Percentiles rank a stretch among this genome's conserved stretches.
These are phyloP conservation scores for Origma solitaria DNA, from an alignment of 2,113 vertebrate species.

Conservation along the genomic window DNA sequence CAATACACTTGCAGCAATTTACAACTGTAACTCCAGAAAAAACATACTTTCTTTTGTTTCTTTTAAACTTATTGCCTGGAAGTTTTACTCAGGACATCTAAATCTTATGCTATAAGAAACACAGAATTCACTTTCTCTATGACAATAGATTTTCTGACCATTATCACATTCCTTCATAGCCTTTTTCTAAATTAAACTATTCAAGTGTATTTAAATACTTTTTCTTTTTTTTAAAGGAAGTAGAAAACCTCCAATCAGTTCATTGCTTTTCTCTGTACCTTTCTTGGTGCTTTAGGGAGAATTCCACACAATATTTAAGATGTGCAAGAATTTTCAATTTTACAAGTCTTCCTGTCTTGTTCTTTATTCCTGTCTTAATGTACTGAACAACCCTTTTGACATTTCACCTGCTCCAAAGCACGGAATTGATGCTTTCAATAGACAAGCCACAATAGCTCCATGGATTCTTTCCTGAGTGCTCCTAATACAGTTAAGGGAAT, in stretches of 20 bases:
- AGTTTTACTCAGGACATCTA: neutral
- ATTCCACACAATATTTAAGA: neutral
- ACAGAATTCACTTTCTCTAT: neutral
- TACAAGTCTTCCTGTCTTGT: neutral
- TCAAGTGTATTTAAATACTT: accelerated
- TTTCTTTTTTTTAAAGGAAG: neutral
- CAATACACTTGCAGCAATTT: neutral
- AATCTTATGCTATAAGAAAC: neutral
- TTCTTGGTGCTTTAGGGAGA: neutral
- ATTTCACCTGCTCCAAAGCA: neutral
- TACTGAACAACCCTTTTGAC: neutral
- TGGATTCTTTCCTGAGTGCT: neutral
- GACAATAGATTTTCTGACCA: neutral
- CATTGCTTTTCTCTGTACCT: neutral
- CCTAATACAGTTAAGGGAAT: neutral
- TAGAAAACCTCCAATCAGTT: neutral
- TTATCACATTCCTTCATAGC: neutral
- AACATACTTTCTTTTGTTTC: neutral
- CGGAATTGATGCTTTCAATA: neutral
- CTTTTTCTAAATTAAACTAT: neutral
- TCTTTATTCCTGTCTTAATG: neutral
- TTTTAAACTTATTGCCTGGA: neutral
- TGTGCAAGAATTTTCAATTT: neutral
- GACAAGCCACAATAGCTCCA: neutral
- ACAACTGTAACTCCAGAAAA: neutral